phyloP scores from a whole-genome alignment of 1,140 invertebrate species.

The Sitodiplosis mosellana region DNA sequence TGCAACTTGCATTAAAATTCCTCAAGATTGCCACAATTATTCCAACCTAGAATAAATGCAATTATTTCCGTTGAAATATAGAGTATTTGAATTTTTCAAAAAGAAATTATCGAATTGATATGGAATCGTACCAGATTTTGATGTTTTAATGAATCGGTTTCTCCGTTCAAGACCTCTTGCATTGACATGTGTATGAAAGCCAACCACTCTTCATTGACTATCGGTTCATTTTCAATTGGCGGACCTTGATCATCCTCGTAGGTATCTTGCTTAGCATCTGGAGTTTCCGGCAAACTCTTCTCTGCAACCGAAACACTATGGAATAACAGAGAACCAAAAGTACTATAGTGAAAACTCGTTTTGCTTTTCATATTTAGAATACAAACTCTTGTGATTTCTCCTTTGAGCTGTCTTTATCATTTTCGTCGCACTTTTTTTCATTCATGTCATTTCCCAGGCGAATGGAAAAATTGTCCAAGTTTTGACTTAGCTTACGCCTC shows the following conservation, averaged over 20 bases:
- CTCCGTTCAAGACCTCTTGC: constrained; percentile 50
- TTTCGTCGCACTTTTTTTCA: too few species aligned
- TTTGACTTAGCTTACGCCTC: constrained; percentile 25
- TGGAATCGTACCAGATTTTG: constrained; percentile 39
- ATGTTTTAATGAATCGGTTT: constrained; percentile 48
- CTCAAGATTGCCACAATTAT: constrained; percentile 51
- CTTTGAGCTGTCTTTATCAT: too few species aligned
- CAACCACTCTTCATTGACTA: constrained; percentile 71
- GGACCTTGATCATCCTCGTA: constrained; percentile 27
- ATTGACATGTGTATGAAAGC: constrained; percentile 48
- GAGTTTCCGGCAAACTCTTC: too few species aligned
- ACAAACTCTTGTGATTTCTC: constrained; percentile 29
- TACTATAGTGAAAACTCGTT: too few species aligned
- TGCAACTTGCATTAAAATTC: constrained; percentile 38
- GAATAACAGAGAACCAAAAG: too few species aligned
- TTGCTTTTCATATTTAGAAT: too few species aligned
- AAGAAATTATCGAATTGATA: neutral
- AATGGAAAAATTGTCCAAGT: constrained; percentile 27
- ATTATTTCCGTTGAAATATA: constrained; percentile 1
- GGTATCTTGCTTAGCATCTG: constrained; percentile 14
- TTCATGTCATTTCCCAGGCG: constrained; percentile 36
- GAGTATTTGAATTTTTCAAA: neutral
- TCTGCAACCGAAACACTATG: too few species aligned
- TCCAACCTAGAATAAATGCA: constrained; percentile 25
- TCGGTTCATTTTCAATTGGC: constrained; percentile 59